phyloP scores from a whole-genome alignment of 2,888 invertebrate genomes.

The Caenorhabditis sinica region DNA sequence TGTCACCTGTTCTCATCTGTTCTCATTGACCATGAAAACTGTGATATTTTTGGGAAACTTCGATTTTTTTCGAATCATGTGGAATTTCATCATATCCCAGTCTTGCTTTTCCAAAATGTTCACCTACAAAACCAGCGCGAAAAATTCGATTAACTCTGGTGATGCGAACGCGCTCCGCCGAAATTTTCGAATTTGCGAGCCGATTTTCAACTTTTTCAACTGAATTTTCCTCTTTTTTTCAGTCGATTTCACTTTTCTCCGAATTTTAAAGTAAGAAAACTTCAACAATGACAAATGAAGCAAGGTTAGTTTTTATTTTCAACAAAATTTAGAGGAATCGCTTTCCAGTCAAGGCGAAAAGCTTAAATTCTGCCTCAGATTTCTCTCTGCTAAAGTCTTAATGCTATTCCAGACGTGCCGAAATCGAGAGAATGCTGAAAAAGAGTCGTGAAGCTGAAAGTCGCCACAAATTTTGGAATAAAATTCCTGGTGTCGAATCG shows the following conservation, averaged over 20 bases:
- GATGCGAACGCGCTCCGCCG: conserved; percentile 44
- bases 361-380: conserved; percentile 9
- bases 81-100: background rate
- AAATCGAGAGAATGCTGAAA: conserved; percentile 69
- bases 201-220: background rate
- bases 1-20: no score
- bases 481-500: background rate
- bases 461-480: background rate
- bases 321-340: no score
- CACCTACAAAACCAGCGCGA: background rate
- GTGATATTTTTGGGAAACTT: no score
- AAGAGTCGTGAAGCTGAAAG: conserved; percentile 67
- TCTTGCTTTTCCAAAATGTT: background rate
- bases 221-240: conserved; percentile 6
- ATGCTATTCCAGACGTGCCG: conserved; percentile 67
- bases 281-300: conserved; percentile 25
- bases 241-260: conserved; percentile 62
- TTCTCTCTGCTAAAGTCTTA: no score
- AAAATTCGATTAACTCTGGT: background rate
- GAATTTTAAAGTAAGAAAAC: background rate
- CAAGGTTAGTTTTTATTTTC: conserved; percentile 8
- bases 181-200: background rate
- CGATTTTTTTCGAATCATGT: background rate
- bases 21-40: no score
- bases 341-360: background rate